These are phyloP conservation scores for Whitmania pigra DNA, from an alignment of 1,140 invertebrate genomes.

Conservation along the genomic window DNA sequence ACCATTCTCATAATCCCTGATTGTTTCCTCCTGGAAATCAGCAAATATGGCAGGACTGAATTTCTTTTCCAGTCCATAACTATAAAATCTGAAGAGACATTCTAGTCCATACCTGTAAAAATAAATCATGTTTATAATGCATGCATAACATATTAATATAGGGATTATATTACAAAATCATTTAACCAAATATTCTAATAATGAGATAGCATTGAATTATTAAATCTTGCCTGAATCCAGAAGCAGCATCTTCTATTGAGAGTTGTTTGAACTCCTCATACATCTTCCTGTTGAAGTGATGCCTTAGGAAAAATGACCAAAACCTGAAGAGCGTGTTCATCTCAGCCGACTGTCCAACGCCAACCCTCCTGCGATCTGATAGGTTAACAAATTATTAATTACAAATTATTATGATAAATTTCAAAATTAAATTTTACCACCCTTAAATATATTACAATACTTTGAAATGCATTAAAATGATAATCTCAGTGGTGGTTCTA, in stretches of 20 bases:
- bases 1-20: constrained; percentile 77
- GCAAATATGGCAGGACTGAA: constrained; percentile 82
- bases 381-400: constrained; percentile 17
- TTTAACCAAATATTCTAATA: too few species aligned
- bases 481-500: background rate
- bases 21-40: constrained; percentile 87
- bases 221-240: constrained; percentile 64
- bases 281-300: constrained; percentile 97
- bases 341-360: constrained; percentile 55
- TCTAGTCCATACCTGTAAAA: constrained; percentile 61
- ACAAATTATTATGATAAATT: background rate
- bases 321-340: constrained; percentile 51
- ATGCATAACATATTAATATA: too few species aligned
- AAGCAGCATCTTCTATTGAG: constrained; percentile 78
- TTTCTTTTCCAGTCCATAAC: constrained; percentile 88
- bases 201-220: too few species aligned
- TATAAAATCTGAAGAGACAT: constrained; percentile 95
- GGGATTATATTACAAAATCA: background rate
- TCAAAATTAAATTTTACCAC: background rate
- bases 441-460: constrained; percentile 11
- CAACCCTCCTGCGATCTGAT: constrained; percentile 65
- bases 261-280: constrained; percentile 84
- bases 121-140: background rate
- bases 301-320: constrained; percentile 97
- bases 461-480: background rate